Evolutionary conservation across 2,888 invertebrate species (phyloP), one percentile per base, ranked within the genome.

Genomic region (Serrognathus titanus): DNA sequence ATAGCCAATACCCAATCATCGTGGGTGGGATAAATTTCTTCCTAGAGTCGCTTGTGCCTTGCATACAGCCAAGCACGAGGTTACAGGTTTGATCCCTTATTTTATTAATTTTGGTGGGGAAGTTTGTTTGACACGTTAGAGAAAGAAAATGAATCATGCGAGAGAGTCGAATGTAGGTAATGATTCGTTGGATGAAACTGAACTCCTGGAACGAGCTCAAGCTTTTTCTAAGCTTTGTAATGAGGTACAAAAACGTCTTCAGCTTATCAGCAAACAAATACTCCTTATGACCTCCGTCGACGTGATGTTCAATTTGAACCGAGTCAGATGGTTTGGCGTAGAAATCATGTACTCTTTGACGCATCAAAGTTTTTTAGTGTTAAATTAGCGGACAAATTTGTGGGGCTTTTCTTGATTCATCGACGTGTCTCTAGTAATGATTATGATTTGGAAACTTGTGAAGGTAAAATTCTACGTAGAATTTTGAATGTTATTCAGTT

Each of bases 311-410:
- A 24, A 24, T 63, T 48, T 50, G 1, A 48, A 10, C 16, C 49
- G 1, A 55, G 55, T 1, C 51, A 62, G 16, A 36, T 43, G n/a
- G 65, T 65, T 1, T 65, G 62, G 61, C 53, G 55, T 37, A 49
- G 48, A 11, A 57, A 63, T 12, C 37, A 52, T 16, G 50, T 58
- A 2, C 46, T 63, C 7, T 64, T 64, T n/a, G 57, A 60, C 11
- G 64, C 65, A 4, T 48, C 59, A 3, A 51, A 61, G 9, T 35
- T 57, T 31, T 53, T 62, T 11, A 40, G 63, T 0, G 53, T 61
- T 1, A 69, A 70, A 41, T 53, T 69, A 11, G 65, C 64, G 1
- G 59, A 55, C 0, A 65, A 61, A 43, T 69, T 55, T 16, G 20
- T 46, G 6, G 47, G 47, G 8, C 47, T 16, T 3, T 46, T 39